Evolutionary conservation across 2,888 invertebrate species (phyloP), one percentile per base, ranked within the genome.

Genomic region (Agrenia bidenticulata): DNA sequence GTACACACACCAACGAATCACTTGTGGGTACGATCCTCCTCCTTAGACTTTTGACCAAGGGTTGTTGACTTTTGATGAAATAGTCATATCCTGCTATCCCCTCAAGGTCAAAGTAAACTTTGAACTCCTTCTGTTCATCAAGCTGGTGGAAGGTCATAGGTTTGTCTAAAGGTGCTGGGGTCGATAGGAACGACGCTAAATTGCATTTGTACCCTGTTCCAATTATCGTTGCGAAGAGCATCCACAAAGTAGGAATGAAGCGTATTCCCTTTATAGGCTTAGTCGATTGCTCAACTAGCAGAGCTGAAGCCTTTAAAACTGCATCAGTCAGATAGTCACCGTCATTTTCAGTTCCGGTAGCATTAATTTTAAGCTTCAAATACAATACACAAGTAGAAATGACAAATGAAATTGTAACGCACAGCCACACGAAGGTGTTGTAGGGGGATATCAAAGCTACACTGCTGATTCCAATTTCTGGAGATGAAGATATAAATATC

Each of bases 161-260:
- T 41, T 64, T 68, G 13, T 26, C 55, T 27, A 62, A 66, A 5
- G 59, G n/a, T n/a, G 56, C 37, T 4, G 70, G 73, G 42, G 66
- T 64, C n/a, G 67, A 49, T 0, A 73, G 59, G 23, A 54, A 62
- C 1, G 70, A 66, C 1, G 70, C 66, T 19, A 73, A 53, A 54
- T 70, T 73, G 54, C 70, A 69, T 45, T 67, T 68, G 50, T 69
- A 73, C 5, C 70, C 73, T 0, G 69, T 70, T 24, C 65, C 63
- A 32, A 70, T 65, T 13, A 73, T 62, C 17, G 70, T 60, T 2
- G 63, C 61, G 41, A 70, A 72, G 23, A 61, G 17, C 9, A 73
- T 55, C 60, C 67, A 68, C n/a, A 73, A 50, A 19, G 57, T 54
- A 17, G 59, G 21, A 21, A 66, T 61, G 17, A 66, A 39, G 21